phyloP scores from a whole-genome alignment of 2,888 invertebrate species.

The Lymantria monacha region DNA sequence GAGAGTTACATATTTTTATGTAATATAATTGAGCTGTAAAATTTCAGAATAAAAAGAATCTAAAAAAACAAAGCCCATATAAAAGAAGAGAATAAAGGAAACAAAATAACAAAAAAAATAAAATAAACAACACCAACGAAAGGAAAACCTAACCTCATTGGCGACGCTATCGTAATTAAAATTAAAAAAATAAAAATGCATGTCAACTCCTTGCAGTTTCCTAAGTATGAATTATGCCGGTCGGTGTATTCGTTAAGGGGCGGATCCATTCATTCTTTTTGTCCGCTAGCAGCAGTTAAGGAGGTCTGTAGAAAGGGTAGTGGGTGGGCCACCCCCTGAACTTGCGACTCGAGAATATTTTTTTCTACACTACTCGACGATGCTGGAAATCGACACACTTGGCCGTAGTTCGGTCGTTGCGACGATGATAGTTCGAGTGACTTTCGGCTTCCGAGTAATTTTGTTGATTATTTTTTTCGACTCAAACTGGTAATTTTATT shows the following conservation, averaged over 20 bases:
- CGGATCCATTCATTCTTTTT: conserved; percentile 82
- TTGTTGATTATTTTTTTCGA: conserved; percentile 42
- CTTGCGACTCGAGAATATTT: conserved; percentile 79
- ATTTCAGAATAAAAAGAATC: conserved; percentile 6
- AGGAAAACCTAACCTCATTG: conserved; percentile 42
- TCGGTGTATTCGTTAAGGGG: conserved; percentile 82
- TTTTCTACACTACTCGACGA: conserved; percentile 75
- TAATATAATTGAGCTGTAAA: not conserved
- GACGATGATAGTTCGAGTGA: conserved; percentile 76
- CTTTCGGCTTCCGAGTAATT: conserved; percentile 57
- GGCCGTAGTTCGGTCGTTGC: conserved; percentile 71
- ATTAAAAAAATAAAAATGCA: conserved; percentile 52
- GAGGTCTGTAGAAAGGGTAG: conserved; percentile 65
- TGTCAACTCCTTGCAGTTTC: conserved; percentile 79
- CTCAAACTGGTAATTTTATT: conserved; percentile 22
- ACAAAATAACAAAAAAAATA: conserved; percentile 14
- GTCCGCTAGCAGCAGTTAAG: conserved; percentile 78
- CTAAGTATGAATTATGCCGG: conserved; percentile 82
- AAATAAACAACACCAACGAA: conserved; percentile 20
- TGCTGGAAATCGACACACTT: conserved; percentile 81
- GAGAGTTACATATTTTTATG: not conserved
- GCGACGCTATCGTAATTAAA: conserved; percentile 48
- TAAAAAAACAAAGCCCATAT: conserved; percentile 12
- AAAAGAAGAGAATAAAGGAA: conserved; percentile 2
- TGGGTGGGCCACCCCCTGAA: conserved; percentile 49